These are phyloP conservation scores for Eilema depressum DNA, from an alignment of 2,888 invertebrate genomes.

Conservation along the genomic window DNA sequence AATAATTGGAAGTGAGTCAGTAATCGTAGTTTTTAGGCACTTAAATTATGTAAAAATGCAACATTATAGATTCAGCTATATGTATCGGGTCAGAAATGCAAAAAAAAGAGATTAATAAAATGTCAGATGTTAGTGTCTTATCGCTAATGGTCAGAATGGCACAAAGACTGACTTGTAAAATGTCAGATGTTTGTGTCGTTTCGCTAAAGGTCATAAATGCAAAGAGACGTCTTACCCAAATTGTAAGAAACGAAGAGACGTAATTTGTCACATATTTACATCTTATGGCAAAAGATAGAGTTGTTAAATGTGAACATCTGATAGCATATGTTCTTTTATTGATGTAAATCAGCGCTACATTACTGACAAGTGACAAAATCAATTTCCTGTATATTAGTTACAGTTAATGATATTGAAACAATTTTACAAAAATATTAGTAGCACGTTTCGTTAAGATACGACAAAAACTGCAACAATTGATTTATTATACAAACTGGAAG, in stretches of 20 bases:
- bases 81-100: no score
- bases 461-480: background rate
- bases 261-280: background rate
- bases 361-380: background rate
- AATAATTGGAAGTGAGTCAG: background rate
- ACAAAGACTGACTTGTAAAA: no score
- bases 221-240: background rate
- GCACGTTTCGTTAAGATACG: background rate
- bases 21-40: background rate
- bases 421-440: background rate
- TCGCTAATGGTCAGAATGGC: no score
- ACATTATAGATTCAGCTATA: no score
- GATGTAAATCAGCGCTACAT: background rate
- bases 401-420: background rate
- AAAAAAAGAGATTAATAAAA: no score
- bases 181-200: no score
- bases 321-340: background rate
- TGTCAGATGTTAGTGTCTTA: no score
- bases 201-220: no score
- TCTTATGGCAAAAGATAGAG: no score
- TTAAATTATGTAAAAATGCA: background rate
- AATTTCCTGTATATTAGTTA: background rate
- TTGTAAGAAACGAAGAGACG: background rate
- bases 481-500: conserved; percentile 7
- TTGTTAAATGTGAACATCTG: background rate